These are phyloP conservation scores for Myrmophylax atrothorax DNA, from an alignment of 2,113 vertebrate genomes.

Conservation along the genomic window DNA sequence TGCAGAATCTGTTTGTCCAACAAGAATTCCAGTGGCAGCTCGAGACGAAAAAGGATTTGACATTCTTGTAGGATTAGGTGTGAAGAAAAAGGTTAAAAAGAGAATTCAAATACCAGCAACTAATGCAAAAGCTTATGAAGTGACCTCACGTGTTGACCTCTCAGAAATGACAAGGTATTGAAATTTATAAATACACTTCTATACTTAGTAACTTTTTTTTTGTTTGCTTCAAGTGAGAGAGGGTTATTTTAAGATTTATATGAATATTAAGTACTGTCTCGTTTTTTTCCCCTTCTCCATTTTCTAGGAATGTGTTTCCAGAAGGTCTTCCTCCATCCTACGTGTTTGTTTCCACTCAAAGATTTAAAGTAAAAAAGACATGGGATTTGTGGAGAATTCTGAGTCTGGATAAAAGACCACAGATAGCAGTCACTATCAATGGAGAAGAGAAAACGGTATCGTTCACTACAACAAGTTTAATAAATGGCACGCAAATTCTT, in stretches of 20 bases:
- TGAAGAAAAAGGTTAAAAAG: constrained; percentile 91
- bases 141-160: constrained; percentile 86
- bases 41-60: constrained; percentile 97
- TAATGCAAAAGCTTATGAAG: constrained; percentile 89
- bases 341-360: constrained; percentile 93
- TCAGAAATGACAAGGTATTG: constrained; percentile 89
- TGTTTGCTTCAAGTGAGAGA: neutral
- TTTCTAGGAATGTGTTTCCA: constrained; percentile 87
- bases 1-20: constrained; percentile 93
- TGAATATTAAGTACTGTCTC: neutral
- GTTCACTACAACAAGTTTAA: constrained; percentile 89
- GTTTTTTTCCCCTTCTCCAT: neutral
- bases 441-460: constrained; percentile 83
- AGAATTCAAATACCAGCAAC: constrained; percentile 84
- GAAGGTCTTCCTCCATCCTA: constrained; percentile 97
- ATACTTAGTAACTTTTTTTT: neutral
- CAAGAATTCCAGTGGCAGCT: constrained; percentile 88
- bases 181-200: neutral
- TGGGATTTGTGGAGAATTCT: constrained; percentile 97
- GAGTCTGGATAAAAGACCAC: constrained; percentile 84
- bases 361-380: constrained; percentile 90
- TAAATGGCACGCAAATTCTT: constrained; percentile 86
- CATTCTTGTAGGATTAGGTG: constrained; percentile 88
- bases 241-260: neutral
- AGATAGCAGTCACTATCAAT: constrained; percentile 92